Base-by-base conservation (phyloP, 2,113 vertebrate species). In the Oenanthe oenanthe region DNA sequence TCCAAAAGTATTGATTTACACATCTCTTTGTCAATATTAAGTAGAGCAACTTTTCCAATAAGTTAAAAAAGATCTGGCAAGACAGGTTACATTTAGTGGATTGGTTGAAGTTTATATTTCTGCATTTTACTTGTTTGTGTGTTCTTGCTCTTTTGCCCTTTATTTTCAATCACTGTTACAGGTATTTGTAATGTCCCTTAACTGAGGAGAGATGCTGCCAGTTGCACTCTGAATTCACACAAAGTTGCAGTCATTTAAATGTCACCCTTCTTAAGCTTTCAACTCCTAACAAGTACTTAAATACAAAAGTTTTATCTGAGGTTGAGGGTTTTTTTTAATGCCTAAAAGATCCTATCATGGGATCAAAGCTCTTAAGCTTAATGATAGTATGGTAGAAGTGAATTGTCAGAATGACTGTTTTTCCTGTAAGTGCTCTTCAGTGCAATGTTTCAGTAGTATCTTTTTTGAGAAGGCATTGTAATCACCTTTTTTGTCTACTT, bases 1-100 rank as follows among this genome's bases (percentile, higher is more conserved):
- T 99, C 98, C 98, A 98, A 98, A 98, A 98, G 97, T 99, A 99
- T 99, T 99, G 99, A 99, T 99, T 99, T 98, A 97, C 93, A 97
- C 98, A 98, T 99, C 98, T 98, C 97, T 99, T 89, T 99, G 99
- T 99, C 99, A 99, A 99, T 99, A 99, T 98, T 98, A 98, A 98
- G 97, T 98, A 98, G 95, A 97, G 98, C 92, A 98, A 99, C 98
- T 99, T 99, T 99, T 99, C 98, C 99, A 99, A 98, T 99, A 99
- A 98, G 98, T 99, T 99, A 98, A 98, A 99, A 75, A 98, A 98
- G 97, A 98, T 99, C 97, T 99, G 97, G 98, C 97, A 97, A 97
- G 96, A 94, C 96, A 97, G 97, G 97, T 98, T 98, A 97, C 97
- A 96, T 97, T 98, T 98, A 98, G 98, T 98, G 98, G 97, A 97